Evolutionary conservation across 1,140 invertebrate genomes (phyloP), one percentile per base, ranked within the genome.

Genomic region (Heliconius hewitsoni): DNA sequence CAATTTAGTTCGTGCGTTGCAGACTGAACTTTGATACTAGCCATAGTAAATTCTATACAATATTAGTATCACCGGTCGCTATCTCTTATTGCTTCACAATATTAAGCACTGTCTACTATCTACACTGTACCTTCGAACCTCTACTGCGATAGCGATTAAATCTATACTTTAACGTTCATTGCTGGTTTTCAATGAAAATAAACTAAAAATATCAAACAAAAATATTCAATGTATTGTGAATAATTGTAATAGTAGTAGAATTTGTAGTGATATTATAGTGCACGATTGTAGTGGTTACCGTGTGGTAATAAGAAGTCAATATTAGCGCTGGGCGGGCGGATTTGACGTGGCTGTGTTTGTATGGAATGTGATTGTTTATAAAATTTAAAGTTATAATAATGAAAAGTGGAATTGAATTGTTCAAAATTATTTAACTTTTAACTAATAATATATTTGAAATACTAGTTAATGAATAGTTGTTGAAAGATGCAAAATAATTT

Each of bases 281-380:
- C 76, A 82, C 81, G 86, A 86, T 87, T 81, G 84, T 72, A 85
- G 84, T 83, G 86, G 87, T 88, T 87, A 83, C 84, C 83, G 84
- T 83, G 83, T 85, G 86, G 86, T 93, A 93, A 93, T 92, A 92
- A 93, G 91, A 93, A 93, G 91, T 93, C 91, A 93, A 93, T 91
- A 93, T 93, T 93, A 91, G 91, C 85, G 85, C 87, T 90, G 86
- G 90, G 90, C 90, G 90, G 91, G 90, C 90, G 52, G 76, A 78
- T 71, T 71, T 72, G 57, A 73, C 74, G 76, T 23, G 30, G 34
- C 50, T 80, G 23, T 18, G 71, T 52, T 76, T 37, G 30, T 71
- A 76, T 71, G 70, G 74, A 72, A 72, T 37, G 34, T n/a, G 71
- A 42, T 37, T 72, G 34, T 72, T 37, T 72, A 23, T 19, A 72